Percentiles rank a stretch among this genome's conserved stretches.
Conservation (phyloP, 1,140 invertebrate species). For the Pristionchus pacificus region DNA sequence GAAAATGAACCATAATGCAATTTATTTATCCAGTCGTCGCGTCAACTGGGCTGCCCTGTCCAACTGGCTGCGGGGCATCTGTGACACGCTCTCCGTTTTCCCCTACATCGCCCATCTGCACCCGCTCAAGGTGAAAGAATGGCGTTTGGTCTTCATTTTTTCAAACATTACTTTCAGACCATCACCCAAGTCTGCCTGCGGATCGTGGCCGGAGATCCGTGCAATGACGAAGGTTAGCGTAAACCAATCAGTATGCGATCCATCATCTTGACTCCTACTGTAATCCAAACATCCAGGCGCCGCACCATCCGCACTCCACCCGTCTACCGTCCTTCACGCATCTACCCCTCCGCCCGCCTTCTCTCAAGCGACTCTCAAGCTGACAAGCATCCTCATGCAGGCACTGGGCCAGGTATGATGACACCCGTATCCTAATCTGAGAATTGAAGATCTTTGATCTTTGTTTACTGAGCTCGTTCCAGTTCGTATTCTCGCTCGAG, state of each 20-base stretch:
- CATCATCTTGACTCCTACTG: conserved; percentile 65
- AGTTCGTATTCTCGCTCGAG: conserved; percentile 70
- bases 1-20: no score
- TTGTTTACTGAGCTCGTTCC: no score
- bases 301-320: conserved; percentile 65
- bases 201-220: conserved; percentile 60
- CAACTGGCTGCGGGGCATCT: conserved; percentile 84
- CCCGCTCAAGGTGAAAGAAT: conserved; percentile 75
- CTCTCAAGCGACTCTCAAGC: conserved; percentile 86
- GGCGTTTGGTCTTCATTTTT: conserved; percentile 11
- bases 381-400: conserved; percentile 87
- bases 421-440: no score
- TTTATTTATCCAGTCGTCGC: conserved; percentile 74
- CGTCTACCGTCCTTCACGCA: conserved; percentile 62
- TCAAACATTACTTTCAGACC: conserved; percentile 41
- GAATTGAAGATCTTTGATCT: no score
- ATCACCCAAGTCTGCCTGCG: conserved; percentile 44
- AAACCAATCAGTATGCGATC: background rate
- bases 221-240: conserved; percentile 33
- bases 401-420: conserved; percentile 73
- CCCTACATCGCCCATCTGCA: conserved; percentile 94
- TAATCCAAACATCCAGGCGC: conserved; percentile 53
- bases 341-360: conserved; percentile 81
- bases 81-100: conserved; percentile 83
- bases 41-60: conserved; percentile 94